Conservation (phyloP, 2,113 vertebrate genomes). For the Gallinago jamesoni region DNA sequence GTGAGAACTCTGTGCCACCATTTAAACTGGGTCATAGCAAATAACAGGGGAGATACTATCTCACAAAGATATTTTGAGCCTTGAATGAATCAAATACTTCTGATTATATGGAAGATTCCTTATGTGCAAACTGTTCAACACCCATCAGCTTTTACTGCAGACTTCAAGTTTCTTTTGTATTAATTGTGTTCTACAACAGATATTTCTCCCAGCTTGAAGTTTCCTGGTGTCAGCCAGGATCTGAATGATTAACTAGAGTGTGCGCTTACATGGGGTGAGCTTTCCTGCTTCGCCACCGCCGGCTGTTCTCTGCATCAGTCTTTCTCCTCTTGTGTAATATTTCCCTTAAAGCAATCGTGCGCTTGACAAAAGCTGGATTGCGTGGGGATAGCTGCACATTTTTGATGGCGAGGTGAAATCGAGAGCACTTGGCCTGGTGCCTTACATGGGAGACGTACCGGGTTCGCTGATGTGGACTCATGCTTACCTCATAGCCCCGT, state of each 20-base stretch:
- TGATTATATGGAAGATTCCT: background rate
- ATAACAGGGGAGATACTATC: background rate
- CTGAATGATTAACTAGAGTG: background rate
- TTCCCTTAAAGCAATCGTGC: background rate
- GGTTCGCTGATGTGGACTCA: background rate
- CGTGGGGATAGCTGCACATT: background rate
- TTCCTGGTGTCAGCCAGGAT: background rate
- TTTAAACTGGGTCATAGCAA: background rate
- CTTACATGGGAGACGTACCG: background rate
- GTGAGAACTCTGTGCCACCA: background rate
- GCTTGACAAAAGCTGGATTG: background rate
- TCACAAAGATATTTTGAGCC: background rate
- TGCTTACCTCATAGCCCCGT: background rate
- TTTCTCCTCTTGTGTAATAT: background rate
- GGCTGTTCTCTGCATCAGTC: background rate
- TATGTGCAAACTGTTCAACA: background rate
- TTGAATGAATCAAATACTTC: background rate
- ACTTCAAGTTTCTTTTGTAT: background rate
- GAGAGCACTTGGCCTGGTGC: background rate
- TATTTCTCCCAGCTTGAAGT: background rate
- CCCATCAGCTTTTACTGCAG: background rate
- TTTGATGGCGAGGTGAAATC: background rate
- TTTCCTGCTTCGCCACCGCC: background rate
- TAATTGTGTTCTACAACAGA: background rate
- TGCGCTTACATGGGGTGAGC: background rate